Conservation (phyloP, 2,888 invertebrate species). For the Polydesmus complanatus region DNA sequence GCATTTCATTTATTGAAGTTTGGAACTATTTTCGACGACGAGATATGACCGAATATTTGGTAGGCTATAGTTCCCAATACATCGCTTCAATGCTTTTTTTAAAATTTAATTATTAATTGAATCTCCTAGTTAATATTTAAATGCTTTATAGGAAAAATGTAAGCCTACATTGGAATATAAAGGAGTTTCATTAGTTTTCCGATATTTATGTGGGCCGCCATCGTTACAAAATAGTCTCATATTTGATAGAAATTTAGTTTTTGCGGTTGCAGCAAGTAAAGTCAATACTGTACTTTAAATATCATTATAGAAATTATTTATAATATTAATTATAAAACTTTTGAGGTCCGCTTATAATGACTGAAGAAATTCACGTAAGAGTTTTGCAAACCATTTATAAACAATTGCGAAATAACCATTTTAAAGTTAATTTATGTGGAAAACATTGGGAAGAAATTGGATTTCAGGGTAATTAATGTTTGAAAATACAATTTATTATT, state of each 20-base stretch:
- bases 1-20: constrained; percentile 19
- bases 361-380: constrained; percentile 31
- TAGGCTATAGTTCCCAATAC: constrained; percentile 13
- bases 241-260: constrained; percentile 33
- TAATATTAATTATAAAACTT: neutral
- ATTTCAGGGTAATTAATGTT: constrained; percentile 35
- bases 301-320: neutral
- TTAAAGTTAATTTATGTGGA: constrained; percentile 37
- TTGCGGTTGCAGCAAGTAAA: constrained; percentile 37
- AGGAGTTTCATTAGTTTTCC: constrained; percentile 22
- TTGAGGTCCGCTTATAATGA: constrained; percentile 33
- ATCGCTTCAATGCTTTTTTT: too few species aligned
- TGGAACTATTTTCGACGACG: constrained; percentile 19
- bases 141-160: constrained; percentile 18
- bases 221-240: constrained; percentile 30
- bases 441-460: constrained; percentile 42
- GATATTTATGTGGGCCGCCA: constrained; percentile 33
- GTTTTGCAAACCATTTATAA: constrained; percentile 38
- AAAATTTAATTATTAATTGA: neutral
- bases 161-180: constrained; percentile 18
- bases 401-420: constrained; percentile 33
- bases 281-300: constrained; percentile 13
- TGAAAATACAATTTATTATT: neutral
- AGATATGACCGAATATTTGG: constrained; percentile 20
- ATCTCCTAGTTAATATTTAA: too few species aligned